phyloP scores from a whole-genome alignment of 2,888 invertebrate genomes.

The Nephrotoma flavescens region DNA sequence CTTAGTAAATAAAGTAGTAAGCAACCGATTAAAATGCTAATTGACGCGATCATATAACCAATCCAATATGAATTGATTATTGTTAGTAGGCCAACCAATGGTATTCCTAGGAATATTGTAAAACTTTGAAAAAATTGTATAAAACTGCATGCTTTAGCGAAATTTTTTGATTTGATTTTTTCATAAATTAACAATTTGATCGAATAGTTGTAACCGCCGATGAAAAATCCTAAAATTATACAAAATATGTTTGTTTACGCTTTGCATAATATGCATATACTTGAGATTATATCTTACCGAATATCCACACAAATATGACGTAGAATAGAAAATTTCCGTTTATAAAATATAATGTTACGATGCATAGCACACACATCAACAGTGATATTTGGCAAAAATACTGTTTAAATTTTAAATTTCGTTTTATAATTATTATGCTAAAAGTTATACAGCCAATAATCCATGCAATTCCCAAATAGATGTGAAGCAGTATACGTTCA shows the following conservation, averaged over 20 bases:
- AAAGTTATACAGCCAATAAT: conserved; percentile 67
- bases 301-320: conserved; percentile 67
- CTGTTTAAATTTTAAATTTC: conserved; percentile 72
- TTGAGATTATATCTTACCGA: conserved; percentile 37
- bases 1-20: not conserved
- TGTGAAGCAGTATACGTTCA: conserved; percentile 48
- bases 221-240: conserved; percentile 51
- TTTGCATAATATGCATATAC: not conserved
- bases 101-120: conserved; percentile 71
- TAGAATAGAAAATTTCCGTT: conserved; percentile 62
- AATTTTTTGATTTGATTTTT: conserved; percentile 68
- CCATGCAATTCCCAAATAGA: conserved; percentile 70
- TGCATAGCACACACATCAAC: conserved; percentile 61
- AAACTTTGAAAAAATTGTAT: conserved; percentile 77
- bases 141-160: conserved; percentile 78
- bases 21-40: not conserved
- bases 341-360: conserved; percentile 60
- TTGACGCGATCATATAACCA: not conserved
- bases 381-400: conserved; percentile 70
- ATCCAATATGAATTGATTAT: not conserved
- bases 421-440: conserved; percentile 67
- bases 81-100: conserved; percentile 45
- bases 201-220: conserved; percentile 77
- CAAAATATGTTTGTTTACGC: no score
- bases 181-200: conserved; percentile 83